phyloP scores from a whole-genome alignment of 2,113 vertebrate species.

The Alexandromys fortis region DNA sequence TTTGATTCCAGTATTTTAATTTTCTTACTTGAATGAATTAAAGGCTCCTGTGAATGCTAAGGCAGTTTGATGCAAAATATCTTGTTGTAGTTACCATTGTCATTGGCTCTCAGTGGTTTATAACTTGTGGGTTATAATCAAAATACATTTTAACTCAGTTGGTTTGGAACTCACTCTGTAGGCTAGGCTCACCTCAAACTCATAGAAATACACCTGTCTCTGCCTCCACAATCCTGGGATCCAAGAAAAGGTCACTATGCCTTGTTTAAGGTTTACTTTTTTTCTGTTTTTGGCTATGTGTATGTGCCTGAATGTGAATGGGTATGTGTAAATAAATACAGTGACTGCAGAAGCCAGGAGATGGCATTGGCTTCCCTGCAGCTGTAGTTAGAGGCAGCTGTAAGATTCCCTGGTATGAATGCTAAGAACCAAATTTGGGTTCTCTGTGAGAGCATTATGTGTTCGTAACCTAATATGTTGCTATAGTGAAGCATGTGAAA shows the following conservation, averaged over 20 bases:
- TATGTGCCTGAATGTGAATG: background rate
- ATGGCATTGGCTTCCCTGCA: background rate
- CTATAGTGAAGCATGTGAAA: background rate
- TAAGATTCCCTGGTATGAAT: background rate
- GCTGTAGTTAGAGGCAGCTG: background rate
- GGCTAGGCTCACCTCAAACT: background rate
- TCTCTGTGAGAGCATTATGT: background rate
- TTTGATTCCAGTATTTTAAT: background rate
- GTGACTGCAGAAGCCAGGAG: background rate
- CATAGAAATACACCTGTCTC: background rate
- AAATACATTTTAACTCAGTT: background rate
- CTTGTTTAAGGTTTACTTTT: background rate
- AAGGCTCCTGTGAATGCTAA: background rate
- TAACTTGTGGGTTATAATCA: background rate
- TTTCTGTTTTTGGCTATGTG: background rate
- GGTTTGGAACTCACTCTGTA: background rate
- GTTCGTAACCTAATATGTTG: background rate
- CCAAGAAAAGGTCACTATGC: background rate
- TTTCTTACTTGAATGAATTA: conserved; percentile 7
- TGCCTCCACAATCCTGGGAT: background rate
- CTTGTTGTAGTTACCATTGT: background rate
- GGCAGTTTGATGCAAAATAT: background rate
- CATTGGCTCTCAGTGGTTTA: background rate
- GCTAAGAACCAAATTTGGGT: background rate
- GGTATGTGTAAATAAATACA: too few relatives aligned